Base-by-base conservation (phyloP, 2,113 vertebrate species). In the Hippocampus zosterae region DNA sequence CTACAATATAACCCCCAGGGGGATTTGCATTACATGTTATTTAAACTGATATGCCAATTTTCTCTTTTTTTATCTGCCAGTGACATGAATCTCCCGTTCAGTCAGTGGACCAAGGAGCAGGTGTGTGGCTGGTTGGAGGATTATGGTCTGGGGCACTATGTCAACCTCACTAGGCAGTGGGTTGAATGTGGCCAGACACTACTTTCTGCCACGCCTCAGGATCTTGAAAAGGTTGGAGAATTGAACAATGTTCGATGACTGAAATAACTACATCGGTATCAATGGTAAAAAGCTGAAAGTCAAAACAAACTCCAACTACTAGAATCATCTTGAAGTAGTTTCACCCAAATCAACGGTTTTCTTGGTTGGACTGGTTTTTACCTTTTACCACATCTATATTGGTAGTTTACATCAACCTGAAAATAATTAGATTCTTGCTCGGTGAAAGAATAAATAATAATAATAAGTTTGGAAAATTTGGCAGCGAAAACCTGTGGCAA, bases 91-190 rank as follows among this genome's bases (percentile, higher is more conserved):
- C 92, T 94, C 57, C 96, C 97, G 0, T 99, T 98, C 84, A 92
- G 93, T 63, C 96, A 96, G 77, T 98, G 97, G 97, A 94, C 86
- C 84, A 96, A 93, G 9, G 96, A 98, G 77, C 95, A 96, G 55
- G 95, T 98, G 29, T 99, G 97, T 72, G 88, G 92, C 5, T 99
- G 97, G 97, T 87, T 98, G 1, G 96, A 98, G 81, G 96, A 98
- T 81, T 95, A 93, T 2, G 97, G 96, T 21, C 90, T 98, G 0
- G 93, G 93, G 65, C 96, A 98, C 80, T 98, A 99, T 0, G 92
- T 96, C 77, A 96, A 93, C 84, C 94, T 98, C 78, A 93, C 94
- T 33, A 92, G 97, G 73, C 97, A 98, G 77, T 98, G 97, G 97
- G 93, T 99, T 66, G 94, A 90, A 5, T 94, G 92, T 25, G 97